A percentile compares a stretch with the other conserved stretches of the same genome.
Evolutionary conservation across 2,113 vertebrate genomes (phyloP).

Genomic region (Vulpes vulpes): DNA sequence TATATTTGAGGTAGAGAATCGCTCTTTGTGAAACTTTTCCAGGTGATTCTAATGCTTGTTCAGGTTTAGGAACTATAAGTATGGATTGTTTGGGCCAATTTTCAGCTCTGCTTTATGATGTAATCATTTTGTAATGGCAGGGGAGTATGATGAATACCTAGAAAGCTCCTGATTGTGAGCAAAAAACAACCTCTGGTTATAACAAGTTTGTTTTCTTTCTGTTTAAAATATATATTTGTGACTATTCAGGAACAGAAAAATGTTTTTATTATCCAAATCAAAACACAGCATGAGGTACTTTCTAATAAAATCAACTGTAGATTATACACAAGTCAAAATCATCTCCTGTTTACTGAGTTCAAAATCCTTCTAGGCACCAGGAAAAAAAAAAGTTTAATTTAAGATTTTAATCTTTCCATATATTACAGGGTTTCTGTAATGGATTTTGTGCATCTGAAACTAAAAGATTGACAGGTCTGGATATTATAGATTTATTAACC

Average conservation of each 20-base stretch:
- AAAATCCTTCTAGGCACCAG: conserved; percentile 87
- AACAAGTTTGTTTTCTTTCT: conserved; percentile 64
- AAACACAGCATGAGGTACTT: conserved; percentile 82
- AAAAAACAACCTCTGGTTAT: conserved; percentile 12
- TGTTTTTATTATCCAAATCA: conserved; percentile 85
- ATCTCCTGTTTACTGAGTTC: conserved; percentile 83
- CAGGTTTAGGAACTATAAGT: background rate
- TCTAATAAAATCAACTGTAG: conserved; percentile 85
- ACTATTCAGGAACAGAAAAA: conserved; percentile 80
- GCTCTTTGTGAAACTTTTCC: background rate
- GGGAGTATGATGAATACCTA: background rate
- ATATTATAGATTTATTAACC: conserved; percentile 88
- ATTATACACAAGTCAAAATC: conserved; percentile 83
- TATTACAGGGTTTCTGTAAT: conserved; percentile 87
- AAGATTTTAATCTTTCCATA: conserved; percentile 90
- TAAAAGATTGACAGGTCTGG: conserved; percentile 87
- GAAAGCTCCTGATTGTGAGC: background rate
- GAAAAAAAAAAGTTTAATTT: conserved; percentile 86
- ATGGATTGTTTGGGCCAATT: background rate
- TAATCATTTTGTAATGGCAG: background rate
- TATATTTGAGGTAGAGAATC: background rate
- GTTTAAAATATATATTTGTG: conserved; percentile 83
- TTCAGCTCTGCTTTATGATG: background rate
- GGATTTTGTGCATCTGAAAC: conserved; percentile 88
- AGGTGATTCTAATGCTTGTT: background rate